These are phyloP conservation scores for Periplaneta americana DNA, from an alignment of 1,140 invertebrate genomes.

Conservation along the genomic window DNA sequence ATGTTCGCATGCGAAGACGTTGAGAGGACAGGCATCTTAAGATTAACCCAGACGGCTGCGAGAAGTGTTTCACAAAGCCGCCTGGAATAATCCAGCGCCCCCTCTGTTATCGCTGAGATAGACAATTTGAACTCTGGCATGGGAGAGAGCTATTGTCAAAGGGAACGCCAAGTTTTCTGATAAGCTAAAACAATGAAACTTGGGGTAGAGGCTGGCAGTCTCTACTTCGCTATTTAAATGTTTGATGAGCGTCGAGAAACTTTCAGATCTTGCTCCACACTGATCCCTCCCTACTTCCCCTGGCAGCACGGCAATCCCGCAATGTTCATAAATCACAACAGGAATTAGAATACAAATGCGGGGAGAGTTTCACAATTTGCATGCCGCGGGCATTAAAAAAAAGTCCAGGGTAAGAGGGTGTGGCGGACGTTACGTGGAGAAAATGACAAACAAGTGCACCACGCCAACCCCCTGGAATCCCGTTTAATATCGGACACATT, in stretches of 20 bases:
- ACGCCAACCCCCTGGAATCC: no score
- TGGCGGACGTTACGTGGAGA: neutral
- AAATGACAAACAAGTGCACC: neutral
- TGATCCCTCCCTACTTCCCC: neutral
- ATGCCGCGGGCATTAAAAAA: neutral
- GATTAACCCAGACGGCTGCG: no score
- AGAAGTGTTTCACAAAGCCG: no score
- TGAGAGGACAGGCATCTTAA: no score
- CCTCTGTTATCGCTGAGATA: no score
- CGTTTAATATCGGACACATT: neutral
- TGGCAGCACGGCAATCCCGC: neutral
- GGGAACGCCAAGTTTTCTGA: no score
- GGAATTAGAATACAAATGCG: neutral
- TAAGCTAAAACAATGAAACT: neutral
- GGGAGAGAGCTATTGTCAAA: no score
- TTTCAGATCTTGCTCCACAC: neutral
- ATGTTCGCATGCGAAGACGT: no score
- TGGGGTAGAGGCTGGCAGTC: no score
- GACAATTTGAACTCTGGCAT: no score
- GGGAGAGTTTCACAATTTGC: neutral
- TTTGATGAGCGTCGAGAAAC: neutral
- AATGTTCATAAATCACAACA: neutral
- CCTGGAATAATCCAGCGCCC: no score
- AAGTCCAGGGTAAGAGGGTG: no score
- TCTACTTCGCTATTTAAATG: neutral